Conservation (phyloP, 1,140 invertebrate genomes). For the Drosophila ohnishii region DNA sequence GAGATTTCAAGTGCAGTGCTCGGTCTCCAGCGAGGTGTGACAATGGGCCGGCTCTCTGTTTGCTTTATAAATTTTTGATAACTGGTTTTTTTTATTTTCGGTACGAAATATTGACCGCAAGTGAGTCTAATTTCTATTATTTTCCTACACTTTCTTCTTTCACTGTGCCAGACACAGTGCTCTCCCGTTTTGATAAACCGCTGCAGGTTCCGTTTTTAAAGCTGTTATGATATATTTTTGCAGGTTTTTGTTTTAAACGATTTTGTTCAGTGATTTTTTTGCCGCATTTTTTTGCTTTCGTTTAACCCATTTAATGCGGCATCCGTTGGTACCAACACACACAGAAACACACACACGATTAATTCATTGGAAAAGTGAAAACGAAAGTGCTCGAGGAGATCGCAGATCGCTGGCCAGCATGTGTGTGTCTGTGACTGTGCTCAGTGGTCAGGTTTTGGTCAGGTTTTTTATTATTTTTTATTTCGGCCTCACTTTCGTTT, state of each 20-base stretch:
- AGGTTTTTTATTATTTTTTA: constrained; percentile 18
- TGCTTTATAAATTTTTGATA: constrained; percentile 44
- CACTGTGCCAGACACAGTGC: constrained; percentile 63
- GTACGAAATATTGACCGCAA: constrained; percentile 63
- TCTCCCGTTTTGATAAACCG: constrained; percentile 22
- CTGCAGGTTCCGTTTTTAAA: constrained; percentile 56
- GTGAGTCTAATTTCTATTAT: constrained; percentile 76
- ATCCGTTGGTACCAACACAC: constrained; percentile 55
- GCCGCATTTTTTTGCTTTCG: constrained; percentile 70
- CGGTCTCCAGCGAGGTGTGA: constrained; percentile 52
- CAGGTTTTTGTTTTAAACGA: constrained; percentile 24
- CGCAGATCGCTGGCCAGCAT: constrained; percentile 23
- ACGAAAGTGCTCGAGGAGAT: constrained; percentile 67
- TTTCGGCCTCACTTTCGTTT: constrained; percentile 68
- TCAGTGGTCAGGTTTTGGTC: constrained; percentile 50
- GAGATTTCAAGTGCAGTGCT: constrained; percentile 36
- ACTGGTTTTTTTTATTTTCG: constrained; percentile 29
- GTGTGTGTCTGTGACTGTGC: not conserved
- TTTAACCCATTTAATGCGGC: constrained; percentile 79
- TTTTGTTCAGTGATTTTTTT: constrained; percentile 33
- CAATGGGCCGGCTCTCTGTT: constrained; percentile 48
- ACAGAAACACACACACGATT: constrained; percentile 39
- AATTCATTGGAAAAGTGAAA: constrained; percentile 80
- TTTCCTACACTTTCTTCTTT: constrained; percentile 77
- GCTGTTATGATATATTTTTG: constrained; percentile 72